These are phyloP conservation scores for Actinia tenebrosa DNA, from an alignment of 64 coral and sea anemone species.

Conservation along the genomic window DNA sequence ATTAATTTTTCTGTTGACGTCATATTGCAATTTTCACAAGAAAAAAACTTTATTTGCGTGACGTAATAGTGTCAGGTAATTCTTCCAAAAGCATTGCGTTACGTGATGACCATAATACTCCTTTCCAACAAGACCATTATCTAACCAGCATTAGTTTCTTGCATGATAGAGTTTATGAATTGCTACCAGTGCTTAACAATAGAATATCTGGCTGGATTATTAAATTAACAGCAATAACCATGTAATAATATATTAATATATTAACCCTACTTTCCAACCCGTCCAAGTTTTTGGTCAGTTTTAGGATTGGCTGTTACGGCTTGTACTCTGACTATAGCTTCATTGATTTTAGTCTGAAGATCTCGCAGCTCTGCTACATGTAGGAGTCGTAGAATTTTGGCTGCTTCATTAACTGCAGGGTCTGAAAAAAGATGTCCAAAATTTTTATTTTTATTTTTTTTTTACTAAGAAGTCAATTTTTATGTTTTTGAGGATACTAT, in stretches of 20 bases:
- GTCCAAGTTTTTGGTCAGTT: slow-evolving; percentile 85
- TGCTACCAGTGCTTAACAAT: too few relatives aligned
- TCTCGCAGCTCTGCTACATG: slow-evolving; percentile 83
- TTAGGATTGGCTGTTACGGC: slow-evolving; percentile 92
- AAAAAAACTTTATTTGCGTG: too few relatives aligned
- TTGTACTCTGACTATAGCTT: slow-evolving; percentile 91
- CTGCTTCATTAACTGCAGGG: slow-evolving; percentile 92
- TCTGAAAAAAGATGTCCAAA: slow-evolving; percentile 43
- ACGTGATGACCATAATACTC: too few relatives aligned
- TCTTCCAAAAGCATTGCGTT: too few relatives aligned
- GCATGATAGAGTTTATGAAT: too few relatives aligned
- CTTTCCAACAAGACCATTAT: too few relatives aligned
- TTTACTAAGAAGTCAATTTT: background rate
- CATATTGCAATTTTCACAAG: too few relatives aligned
- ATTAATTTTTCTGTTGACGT: too few relatives aligned
- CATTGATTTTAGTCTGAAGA: slow-evolving; percentile 93
- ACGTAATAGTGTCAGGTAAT: too few relatives aligned
- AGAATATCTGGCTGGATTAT: background rate
- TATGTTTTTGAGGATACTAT: too few relatives aligned
- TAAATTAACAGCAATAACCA: background rate
- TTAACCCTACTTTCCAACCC: slow-evolving; percentile 59
- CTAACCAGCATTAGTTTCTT: too few relatives aligned
- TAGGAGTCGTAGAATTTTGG: slow-evolving; percentile 88
- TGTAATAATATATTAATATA: background rate
- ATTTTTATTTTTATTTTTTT: background rate